These are phyloP conservation scores for Darevskia nairensis DNA, from an alignment of 2,797 vertebrate species.

Conservation along the genomic window DNA sequence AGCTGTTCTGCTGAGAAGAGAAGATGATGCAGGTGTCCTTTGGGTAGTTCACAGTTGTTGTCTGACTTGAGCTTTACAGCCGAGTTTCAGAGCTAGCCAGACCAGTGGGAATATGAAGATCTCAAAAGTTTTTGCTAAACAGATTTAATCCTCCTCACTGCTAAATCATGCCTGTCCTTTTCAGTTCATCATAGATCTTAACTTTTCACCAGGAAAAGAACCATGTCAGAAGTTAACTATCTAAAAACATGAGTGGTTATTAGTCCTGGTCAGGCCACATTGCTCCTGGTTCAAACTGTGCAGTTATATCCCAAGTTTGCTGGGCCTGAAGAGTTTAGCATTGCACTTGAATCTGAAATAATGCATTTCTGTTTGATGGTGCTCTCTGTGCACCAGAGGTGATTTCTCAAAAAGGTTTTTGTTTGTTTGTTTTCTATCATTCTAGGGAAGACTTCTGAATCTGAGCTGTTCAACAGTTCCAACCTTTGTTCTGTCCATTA, in stretches of 20 bases:
- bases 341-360: background rate
- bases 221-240: background rate
- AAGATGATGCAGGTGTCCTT: background rate
- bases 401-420: constrained; percentile 1
- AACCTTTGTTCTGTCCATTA: constrained; percentile 98
- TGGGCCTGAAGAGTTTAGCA: rapidly evolving
- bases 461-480: constrained; percentile 98
- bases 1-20: background rate
- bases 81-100: background rate
- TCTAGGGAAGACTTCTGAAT: constrained; percentile 95
- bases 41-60: background rate
- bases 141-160: background rate
- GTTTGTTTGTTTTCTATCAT: constrained; percentile 25
- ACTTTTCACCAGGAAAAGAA: background rate
- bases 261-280: background rate
- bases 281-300: background rate
- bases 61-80: rapidly evolving
- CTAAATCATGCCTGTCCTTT: background rate
- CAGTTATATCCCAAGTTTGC: background rate
- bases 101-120: background rate
- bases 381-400: background rate
- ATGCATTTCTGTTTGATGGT: background rate
- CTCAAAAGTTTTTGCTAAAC: background rate
- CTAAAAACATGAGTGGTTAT: background rate
- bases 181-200: background rate